Conservation (phyloP, 2,797 vertebrate species). For the Dermochelys coriacea region DNA sequence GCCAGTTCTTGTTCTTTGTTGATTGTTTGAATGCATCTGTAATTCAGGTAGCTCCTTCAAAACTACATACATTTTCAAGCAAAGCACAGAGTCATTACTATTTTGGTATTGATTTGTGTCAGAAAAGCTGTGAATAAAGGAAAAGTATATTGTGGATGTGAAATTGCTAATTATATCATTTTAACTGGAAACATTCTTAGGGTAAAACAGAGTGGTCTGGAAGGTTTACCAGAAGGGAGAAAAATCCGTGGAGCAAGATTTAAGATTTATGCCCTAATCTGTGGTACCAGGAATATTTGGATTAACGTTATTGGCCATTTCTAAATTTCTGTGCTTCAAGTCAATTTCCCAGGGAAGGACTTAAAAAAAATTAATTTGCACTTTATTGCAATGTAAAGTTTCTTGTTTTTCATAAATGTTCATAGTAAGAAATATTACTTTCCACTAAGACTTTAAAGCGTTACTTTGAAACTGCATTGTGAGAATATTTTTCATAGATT, state of each 20-base stretch:
- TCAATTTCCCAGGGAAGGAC: neutral
- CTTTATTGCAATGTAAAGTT: neutral
- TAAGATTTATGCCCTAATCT: rapidly evolving
- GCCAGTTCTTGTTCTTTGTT: neutral
- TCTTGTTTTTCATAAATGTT: neutral
- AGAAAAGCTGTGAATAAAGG: neutral
- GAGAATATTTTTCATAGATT: neutral
- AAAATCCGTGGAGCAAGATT: neutral
- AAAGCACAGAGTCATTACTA: neutral
- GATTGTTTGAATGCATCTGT: neutral
- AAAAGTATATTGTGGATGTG: neutral
- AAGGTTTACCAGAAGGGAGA: neutral
- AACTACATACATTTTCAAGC: neutral
- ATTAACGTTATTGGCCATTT: neutral
- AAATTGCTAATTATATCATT: neutral
- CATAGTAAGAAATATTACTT: neutral
- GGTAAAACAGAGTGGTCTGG: neutral
- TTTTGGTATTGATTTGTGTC: neutral
- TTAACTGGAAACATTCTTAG: neutral
- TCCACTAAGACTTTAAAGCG: neutral
- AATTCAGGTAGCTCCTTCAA: neutral
- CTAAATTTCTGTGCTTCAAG: constrained; percentile 5
- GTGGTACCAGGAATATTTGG: neutral
- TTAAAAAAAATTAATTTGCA: neutral
- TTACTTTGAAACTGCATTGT: neutral